Base-by-base conservation (phyloP, 1,140 invertebrate genomes). In the Belonocnema kinseyi region DNA sequence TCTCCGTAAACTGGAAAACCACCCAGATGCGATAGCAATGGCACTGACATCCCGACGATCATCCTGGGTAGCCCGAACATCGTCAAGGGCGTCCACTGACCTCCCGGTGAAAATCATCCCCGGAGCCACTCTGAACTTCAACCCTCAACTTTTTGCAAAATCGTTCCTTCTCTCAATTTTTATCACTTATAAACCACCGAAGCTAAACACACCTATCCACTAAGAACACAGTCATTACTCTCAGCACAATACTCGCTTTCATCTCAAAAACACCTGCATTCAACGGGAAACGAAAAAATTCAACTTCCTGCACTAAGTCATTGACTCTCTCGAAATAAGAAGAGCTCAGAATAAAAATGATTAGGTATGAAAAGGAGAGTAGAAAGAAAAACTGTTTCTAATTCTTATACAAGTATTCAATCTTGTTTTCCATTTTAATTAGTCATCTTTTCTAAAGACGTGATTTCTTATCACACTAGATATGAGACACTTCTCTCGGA, bases 1-100 rank as follows among this genome's bases (percentile, higher is more conserved):
- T 50, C 95, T 93, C 71, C 95, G 93, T 82, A 96, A 86, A 73
- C 95, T 96, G 73, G 94, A 95, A 88, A 96, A 96, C 95, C 95
- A 96, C 85, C 94, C 94, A 75, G 93, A 93, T 54, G 95, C 94
- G 83, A 94, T 87, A 88, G 93, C 84, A 90, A 92, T 85, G 89
- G 93, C 90, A 33, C 85, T 87, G 50, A 86, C 81, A 53, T 87
- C 85, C 51, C 77, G 73, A 10, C 77, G 80, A 17, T 73, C 61
- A 0, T 83, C 82, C 61, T 33, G 61, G 53, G 61, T 66, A 50
- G 50, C 83, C 16, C 77, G 79, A 13, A 87, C 82, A 61, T 90
- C 88, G 76, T 90, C 87, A 26, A 91, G 81, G 26, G 84, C 88
- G 72, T 89, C 87, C 17, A 90, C 88, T 66, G 88, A 90, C 74